Evolutionary conservation across 1,140 invertebrate species (phyloP).

Genomic region (Chironomus tepperi): DNA sequence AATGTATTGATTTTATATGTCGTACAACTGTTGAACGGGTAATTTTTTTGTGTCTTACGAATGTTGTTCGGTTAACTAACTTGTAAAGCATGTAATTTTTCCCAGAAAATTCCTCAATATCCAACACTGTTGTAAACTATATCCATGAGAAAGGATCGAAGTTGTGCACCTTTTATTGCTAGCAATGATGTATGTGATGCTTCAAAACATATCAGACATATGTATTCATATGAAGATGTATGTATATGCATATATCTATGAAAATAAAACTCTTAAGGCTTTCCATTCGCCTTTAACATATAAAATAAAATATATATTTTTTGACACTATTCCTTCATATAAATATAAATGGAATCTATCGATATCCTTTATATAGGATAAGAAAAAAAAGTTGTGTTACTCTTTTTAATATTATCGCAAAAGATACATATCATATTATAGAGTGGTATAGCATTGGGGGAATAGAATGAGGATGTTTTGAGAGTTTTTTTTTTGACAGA

Average conservation of each 20-base stretch:
- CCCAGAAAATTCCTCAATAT: too few species aligned
- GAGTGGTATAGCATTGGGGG: neutral
- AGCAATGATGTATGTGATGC: constrained; percentile 12
- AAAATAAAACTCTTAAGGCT: neutral
- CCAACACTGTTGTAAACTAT: too few species aligned
- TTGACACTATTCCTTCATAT: constrained; percentile 4
- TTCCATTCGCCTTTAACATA: neutral
- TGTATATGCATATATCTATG: too few species aligned
- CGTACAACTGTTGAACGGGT: too few species aligned
- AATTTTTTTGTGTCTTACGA: too few species aligned
- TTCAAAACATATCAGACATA: neutral
- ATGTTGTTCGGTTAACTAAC: too few species aligned
- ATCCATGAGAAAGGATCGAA: neutral
- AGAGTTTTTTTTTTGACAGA: neutral
- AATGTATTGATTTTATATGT: too few species aligned
- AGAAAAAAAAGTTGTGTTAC: neutral
- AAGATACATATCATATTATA: neutral
- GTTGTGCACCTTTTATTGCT: constrained; percentile 6
- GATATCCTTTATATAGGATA: too few species aligned
- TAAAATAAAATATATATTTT: neutral
- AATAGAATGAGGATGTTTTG: neutral
- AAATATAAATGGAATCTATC: too few species aligned
- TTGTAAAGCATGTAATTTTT: too few species aligned
- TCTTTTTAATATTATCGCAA: constrained; percentile 9
- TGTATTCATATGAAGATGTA: neutral